Base-by-base conservation (phyloP, 37 sponge, comb jelly and placozoan species). In the Chondrilla cf. caribensis region DNA sequence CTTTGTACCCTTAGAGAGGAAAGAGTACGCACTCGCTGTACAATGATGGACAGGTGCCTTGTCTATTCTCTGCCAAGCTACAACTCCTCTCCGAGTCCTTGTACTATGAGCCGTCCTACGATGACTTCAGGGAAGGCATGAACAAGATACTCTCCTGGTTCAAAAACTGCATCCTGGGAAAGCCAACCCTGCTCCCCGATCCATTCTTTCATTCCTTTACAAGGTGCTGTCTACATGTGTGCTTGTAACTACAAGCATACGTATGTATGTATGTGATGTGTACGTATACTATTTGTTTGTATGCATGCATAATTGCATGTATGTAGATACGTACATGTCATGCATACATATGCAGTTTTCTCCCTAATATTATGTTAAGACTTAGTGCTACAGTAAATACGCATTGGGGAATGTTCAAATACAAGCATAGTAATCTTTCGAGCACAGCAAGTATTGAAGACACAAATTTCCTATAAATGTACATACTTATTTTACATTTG, bases 201-300 rank as follows among this genome's bases (percentile, higher is more conserved):
- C 47, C 82, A 7, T 85, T 73, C 57, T 98, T 96, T 81, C 83
- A 94, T 59, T 82, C 97, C n/a, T 97, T 97, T 77, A 96, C 97
- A 40, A 85, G 86, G 95, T 95, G 70, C 31, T 75, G 54, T 14
- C 17, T 31, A 19, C 2, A 15, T 25, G 8, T 38, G 2, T 22
- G 44, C 41, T 65, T 1, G 58, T 42, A 55, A 11, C 73, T 36
- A 29, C 32, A 8, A 7, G 7, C 14, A 5, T 64, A 18, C 14
- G 18, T 64, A 8, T 64, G 66, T 64, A 29, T 64, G 66, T 64
- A 29, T 14, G 66, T 18, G 15, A 5, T 24, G 8, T 24, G 8
- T 7, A 29, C 14, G 66, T 64, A 29, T 42, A 7, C n/a, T n/a
- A n/a, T n/a, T n/a, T n/a, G n/a, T n/a, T n/a, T 77, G 18, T 42